Evolutionary conservation across 1,140 invertebrate species (phyloP).

Genomic region (Maconellicoccus hirsutus): DNA sequence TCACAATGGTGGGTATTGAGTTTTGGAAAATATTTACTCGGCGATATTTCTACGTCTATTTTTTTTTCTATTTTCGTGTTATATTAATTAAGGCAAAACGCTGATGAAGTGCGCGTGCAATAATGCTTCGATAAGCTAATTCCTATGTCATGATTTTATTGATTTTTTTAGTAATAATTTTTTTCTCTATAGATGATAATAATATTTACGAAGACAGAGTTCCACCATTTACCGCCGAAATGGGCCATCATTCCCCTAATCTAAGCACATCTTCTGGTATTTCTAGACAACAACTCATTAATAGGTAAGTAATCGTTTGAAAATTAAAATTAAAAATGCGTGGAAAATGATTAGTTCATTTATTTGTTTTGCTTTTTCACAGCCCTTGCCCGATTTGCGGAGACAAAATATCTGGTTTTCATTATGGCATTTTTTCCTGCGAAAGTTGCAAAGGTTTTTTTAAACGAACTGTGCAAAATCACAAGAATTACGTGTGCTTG

Average conservation of each 20-base stretch:
- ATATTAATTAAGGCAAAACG: too few relatives aligned
- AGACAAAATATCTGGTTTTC: slow-evolving; percentile 88
- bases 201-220: slow-evolving; percentile 32
- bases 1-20: background rate
- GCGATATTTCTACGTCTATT: too few relatives aligned
- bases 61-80: too few relatives aligned
- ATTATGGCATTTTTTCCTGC: slow-evolving; percentile 94
- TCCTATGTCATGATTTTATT: too few relatives aligned
- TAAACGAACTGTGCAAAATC: slow-evolving; percentile 94
- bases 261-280: slow-evolving; percentile 57
- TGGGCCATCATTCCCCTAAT: slow-evolving; percentile 39
- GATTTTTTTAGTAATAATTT: background rate
- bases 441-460: slow-evolving; percentile 98
- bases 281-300: slow-evolving; percentile 69
- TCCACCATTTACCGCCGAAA: slow-evolving; percentile 34
- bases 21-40: background rate
- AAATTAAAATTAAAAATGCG: background rate
- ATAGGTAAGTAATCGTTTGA: slow-evolving; percentile 38
- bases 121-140: background rate
- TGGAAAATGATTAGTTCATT: background rate
- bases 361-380: slow-evolving; percentile 27
- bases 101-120: background rate
- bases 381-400: slow-evolving; percentile 91
- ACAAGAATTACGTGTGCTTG: slow-evolving; percentile 91
- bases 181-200: slow-evolving; percentile 32